Base-by-base conservation (phyloP, 1,140 invertebrate genomes). In the Rhyacophila brunnea region DNA sequence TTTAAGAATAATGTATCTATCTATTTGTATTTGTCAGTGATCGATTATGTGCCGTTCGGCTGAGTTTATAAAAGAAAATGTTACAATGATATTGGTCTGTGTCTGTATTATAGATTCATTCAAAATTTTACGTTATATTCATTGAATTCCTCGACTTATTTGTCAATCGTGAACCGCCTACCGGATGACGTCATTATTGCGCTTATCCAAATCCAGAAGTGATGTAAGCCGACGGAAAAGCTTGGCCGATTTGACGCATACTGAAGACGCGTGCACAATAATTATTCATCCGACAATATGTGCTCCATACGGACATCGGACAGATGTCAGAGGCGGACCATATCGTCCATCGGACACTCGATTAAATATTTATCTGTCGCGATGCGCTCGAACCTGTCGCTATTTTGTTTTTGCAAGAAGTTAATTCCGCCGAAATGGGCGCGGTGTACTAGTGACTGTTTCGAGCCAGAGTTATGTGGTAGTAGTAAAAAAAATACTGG, bases 181-280 rank as follows among this genome's bases (percentile, higher is more conserved):
- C 72, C 68, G 46, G 47, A 67, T 75, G 72, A 77, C 75, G 74
- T 75, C 71, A 78, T 69, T 15, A 15, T 70, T 68, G 68, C 66
- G 66, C 65, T 62, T 67, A 70, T 70, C 70, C 70, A 74, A 71
- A 74, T 74, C 61, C 65, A 69, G 67, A 66, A 58, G 66, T 76
- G 74, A 78, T 74, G 73, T 71, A 77, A 77, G 68, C 68, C 10
- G 23, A 6, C 23, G 18, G 60, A 51, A 60, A 68, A 28, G 23
- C 60, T 68, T 57, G 64, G 69, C 66, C 64, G 66, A 67, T 63
- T 68, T 65, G 68, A 69, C 73, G 70, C 55, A 43, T 43, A 43
- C 18, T 6, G 3, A 15, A 15, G 40, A 43, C 18, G 40, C 40
- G 40, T 18, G 18, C 40, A 18, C 14, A 15, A 18, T 43, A 18